phyloP scores from a whole-genome alignment of 2,888 invertebrate species.

The Eilema depressum region DNA sequence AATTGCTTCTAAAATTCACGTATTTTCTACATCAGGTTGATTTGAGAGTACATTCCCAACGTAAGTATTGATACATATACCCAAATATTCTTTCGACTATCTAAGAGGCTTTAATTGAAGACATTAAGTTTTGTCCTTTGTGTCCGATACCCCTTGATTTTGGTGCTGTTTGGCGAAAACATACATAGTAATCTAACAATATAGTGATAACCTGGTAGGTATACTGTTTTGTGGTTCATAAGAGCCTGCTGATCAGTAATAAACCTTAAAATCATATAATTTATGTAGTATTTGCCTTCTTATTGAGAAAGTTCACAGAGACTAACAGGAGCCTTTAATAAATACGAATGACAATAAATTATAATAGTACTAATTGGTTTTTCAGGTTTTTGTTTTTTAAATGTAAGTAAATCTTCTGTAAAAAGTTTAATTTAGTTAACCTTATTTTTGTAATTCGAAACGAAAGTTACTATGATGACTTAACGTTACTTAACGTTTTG shows the following conservation, averaged over 20 bases:
- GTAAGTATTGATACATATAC: background rate
- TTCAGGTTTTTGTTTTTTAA: no score
- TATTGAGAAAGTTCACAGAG: no score
- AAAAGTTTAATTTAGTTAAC: no score
- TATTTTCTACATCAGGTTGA: background rate
- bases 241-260: background rate
- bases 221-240: background rate
- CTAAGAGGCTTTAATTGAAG: background rate
- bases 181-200: background rate
- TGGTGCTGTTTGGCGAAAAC: background rate
- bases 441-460: no score
- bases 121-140: background rate
- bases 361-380: no score
- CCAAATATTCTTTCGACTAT: background rate
- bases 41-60: background rate
- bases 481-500: no score
- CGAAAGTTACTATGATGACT: no score
- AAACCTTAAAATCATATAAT: background rate
- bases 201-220: background rate
- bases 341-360: no score
- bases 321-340: no score
- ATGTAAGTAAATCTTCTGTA: no score
- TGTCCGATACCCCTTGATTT: background rate
- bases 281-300: no score
- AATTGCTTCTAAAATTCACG: conserved; percentile 17